Percentiles rank a stretch among this genome's conserved stretches.
Evolutionary conservation across 2,888 invertebrate genomes (phyloP).

Genomic region (Orthosia gracilis): DNA sequence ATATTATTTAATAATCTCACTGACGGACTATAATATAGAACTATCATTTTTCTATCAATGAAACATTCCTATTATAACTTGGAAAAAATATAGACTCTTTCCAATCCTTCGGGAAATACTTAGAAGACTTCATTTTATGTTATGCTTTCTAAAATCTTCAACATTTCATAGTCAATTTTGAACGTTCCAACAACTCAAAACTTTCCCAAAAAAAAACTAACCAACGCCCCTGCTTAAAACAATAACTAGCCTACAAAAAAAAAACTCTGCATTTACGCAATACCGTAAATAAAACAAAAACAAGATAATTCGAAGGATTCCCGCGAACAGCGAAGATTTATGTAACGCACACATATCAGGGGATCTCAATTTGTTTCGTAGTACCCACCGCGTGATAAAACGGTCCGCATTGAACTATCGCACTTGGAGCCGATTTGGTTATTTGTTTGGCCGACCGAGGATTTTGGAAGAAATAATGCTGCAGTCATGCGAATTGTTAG

Average conservation of each 20-base stretch:
- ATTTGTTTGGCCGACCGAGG: conserved; percentile 61
- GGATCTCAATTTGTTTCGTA: conserved; percentile 72
- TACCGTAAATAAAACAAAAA: conserved; percentile 65
- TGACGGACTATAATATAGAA: too few species aligned
- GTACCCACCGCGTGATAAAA: conserved; percentile 66
- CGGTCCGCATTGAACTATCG: conserved; percentile 66
- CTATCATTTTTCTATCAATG: too few species aligned
- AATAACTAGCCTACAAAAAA: conserved; percentile 28
- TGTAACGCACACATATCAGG: conserved; percentile 74
- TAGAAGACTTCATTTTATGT: too few species aligned
- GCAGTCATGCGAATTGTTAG: conserved; percentile 21
- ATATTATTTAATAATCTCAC: too few species aligned
- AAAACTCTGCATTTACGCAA: conserved; percentile 58
- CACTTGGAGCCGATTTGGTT: conserved; percentile 65
- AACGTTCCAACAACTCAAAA: neutral
- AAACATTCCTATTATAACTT: too few species aligned
- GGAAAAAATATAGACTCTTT: too few species aligned
- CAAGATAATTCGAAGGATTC: conserved; percentile 70
- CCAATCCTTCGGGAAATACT: too few species aligned
- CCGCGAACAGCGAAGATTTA: conserved; percentile 72
- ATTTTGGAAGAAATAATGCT: conserved; percentile 53
- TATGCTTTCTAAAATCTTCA: neutral
- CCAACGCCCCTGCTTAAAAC: neutral
- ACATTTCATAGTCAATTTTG: neutral
- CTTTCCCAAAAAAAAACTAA: neutral